These are phyloP conservation scores for Dendrolimus pini DNA, from an alignment of 2,888 invertebrate genomes.

Conservation along the genomic window DNA sequence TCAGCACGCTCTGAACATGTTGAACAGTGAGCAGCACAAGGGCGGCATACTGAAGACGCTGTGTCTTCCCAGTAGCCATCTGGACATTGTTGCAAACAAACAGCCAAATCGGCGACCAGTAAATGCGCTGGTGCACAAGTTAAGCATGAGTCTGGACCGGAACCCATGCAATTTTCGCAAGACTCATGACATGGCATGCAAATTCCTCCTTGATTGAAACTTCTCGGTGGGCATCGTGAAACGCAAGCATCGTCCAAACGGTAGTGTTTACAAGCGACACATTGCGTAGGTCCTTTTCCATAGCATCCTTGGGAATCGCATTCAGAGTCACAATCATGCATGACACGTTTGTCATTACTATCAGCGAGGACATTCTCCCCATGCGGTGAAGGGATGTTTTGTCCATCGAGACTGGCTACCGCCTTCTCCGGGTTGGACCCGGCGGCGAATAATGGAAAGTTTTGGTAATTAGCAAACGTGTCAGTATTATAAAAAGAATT, in stretches of 20 bases:
- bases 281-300: slow-evolving; percentile 89
- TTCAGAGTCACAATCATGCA: slow-evolving; percentile 87
- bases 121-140: slow-evolving; percentile 90
- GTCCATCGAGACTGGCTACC: slow-evolving; percentile 81
- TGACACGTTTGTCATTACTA: slow-evolving; percentile 77
- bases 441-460: slow-evolving; percentile 86
- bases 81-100: slow-evolving; percentile 91
- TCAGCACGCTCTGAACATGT: slow-evolving; percentile 90
- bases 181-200: slow-evolving; percentile 94
- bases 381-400: slow-evolving; percentile 78
- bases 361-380: slow-evolving; percentile 78
- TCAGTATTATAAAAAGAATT: slow-evolving; percentile 81
- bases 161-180: slow-evolving; percentile 91
- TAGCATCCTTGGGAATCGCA: slow-evolving; percentile 88
- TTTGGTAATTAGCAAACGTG: slow-evolving; percentile 84
- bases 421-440: slow-evolving; percentile 87
- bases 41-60: slow-evolving; percentile 85
- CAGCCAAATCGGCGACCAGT: slow-evolving; percentile 88
- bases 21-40: slow-evolving; percentile 91
- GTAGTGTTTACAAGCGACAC: slow-evolving; percentile 89
- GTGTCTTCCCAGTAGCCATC: slow-evolving; percentile 91
- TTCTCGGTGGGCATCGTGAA: slow-evolving; percentile 88
- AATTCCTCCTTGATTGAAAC: slow-evolving; percentile 87
- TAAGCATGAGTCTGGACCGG: slow-evolving; percentile 90
- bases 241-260: slow-evolving; percentile 91